These are phyloP conservation scores for Hydrolagus colliei DNA, from an alignment of 2,797 vertebrate species.

Conservation along the genomic window DNA sequence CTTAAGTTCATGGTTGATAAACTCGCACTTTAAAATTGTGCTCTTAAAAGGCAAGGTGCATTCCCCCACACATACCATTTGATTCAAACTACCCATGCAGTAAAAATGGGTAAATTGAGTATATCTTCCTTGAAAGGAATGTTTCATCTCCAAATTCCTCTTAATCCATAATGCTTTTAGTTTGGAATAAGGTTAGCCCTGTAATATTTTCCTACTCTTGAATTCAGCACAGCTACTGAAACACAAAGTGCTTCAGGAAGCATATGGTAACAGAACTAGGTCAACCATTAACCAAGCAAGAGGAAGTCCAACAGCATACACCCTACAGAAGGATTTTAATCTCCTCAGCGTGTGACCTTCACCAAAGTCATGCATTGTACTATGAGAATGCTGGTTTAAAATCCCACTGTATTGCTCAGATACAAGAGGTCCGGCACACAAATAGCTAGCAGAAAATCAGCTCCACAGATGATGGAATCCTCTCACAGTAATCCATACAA, in stretches of 20 bases:
- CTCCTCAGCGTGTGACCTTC: slow-evolving; percentile 71
- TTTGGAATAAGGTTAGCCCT: slow-evolving; percentile 47
- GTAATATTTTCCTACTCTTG: slow-evolving; percentile 51
- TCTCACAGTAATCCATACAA: background rate
- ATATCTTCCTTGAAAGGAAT: background rate
- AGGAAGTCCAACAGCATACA: slow-evolving; percentile 65
- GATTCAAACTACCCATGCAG: slow-evolving; percentile 34
- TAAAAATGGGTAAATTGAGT: slow-evolving; percentile 31
- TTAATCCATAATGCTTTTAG: slow-evolving; percentile 35
- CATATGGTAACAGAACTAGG: slow-evolving; percentile 82
- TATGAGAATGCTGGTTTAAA: background rate
- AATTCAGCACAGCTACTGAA: slow-evolving; percentile 60
- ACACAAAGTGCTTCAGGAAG: slow-evolving; percentile 73
- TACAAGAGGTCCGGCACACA: background rate
- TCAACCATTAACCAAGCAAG: slow-evolving; percentile 82
- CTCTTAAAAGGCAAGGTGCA: background rate
- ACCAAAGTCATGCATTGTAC: slow-evolving; percentile 52
- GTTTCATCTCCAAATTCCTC: background rate
- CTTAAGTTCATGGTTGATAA: background rate
- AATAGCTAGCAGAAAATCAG: slow-evolving; percentile 5
- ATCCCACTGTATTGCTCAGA: background rate
- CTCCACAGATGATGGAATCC: slow-evolving; percentile 14
- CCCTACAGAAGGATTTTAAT: slow-evolving; percentile 63
- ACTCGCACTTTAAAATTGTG: background rate
- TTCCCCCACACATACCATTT: slow-evolving; percentile 41